A percentile compares a stretch with the other conserved stretches of the same genome.
Evolutionary conservation across 2,113 vertebrate species (phyloP).

Genomic region (rat (Rattus norvegicus)): GRCr8 NC_086035.1:15358001-15358500

Average conservation of each 20-base stretch:
- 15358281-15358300: slow-evolving; percentile 57
- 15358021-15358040: slow-evolving; percentile 57
- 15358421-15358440: slow-evolving; percentile 62
- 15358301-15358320: slow-evolving; percentile 52
- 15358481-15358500: slow-evolving; percentile 72
- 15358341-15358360: background rate
- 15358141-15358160: slow-evolving; percentile 37
- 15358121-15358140: slow-evolving; percentile 49
- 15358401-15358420: slow-evolving; percentile 61
- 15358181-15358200: slow-evolving; percentile 64
- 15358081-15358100: slow-evolving; percentile 45
- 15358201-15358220: slow-evolving; percentile 39
- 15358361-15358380: slow-evolving; percentile 47
- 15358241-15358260: slow-evolving; percentile 44
- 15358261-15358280: slow-evolving; percentile 51
- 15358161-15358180: slow-evolving; percentile 37
- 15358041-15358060: slow-evolving; percentile 47
- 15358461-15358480: slow-evolving; percentile 60
- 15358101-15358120: slow-evolving; percentile 21
- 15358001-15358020: slow-evolving; percentile 50
- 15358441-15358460: slow-evolving; percentile 68
- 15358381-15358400: slow-evolving; percentile 52
- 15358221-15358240: slow-evolving; percentile 43
- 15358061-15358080: slow-evolving; percentile 43
- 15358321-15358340: slow-evolving; percentile 57